Conservation (phyloP, 1,140 invertebrate genomes). For the Papilio polyxenes region DNA sequence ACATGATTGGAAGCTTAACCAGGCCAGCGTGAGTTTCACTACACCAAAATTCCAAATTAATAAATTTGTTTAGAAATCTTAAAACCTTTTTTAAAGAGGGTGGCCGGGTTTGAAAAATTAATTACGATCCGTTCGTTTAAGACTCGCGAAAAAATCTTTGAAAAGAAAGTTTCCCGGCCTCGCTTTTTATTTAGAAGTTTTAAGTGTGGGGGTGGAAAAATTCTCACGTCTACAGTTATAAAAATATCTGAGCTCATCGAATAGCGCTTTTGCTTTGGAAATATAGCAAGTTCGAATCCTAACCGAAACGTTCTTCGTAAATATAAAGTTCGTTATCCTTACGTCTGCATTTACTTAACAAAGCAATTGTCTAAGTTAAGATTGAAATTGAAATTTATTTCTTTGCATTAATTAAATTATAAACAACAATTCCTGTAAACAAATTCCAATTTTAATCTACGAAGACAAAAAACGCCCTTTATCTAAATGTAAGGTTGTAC, state of each 20-base stretch:
- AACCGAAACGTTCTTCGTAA: background rate
- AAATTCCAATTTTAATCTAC: conserved; percentile 14
- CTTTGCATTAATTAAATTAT: background rate
- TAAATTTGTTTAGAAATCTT: conserved; percentile 39
- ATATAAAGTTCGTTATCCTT: background rate
- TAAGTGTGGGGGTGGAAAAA: conserved; percentile 33
- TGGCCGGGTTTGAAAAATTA: conserved; percentile 32
- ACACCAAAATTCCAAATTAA: conserved; percentile 15
- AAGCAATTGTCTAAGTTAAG: background rate
- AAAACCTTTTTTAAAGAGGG: background rate
- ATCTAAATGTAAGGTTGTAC: conserved; percentile 11
- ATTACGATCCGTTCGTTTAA: conserved; percentile 34
- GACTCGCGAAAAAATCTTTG: conserved; percentile 30
- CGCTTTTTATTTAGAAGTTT: conserved; percentile 37
- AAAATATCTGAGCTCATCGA: background rate
- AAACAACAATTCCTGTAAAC: background rate
- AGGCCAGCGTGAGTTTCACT: background rate
- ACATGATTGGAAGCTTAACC: background rate
- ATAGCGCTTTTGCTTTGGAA: background rate
- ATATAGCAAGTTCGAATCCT: background rate
- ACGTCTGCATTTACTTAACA: background rate
- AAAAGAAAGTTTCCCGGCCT: conserved; percentile 26
- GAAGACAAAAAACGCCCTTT: conserved; percentile 17
- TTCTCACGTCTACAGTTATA: conserved; percentile 25
- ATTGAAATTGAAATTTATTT: conserved; percentile 2